Evolutionary conservation across 64 coral and sea anemone species (phyloP), one percentile per base, ranked within the genome.

Genomic region (Stichodactyla mertensii): DNA sequence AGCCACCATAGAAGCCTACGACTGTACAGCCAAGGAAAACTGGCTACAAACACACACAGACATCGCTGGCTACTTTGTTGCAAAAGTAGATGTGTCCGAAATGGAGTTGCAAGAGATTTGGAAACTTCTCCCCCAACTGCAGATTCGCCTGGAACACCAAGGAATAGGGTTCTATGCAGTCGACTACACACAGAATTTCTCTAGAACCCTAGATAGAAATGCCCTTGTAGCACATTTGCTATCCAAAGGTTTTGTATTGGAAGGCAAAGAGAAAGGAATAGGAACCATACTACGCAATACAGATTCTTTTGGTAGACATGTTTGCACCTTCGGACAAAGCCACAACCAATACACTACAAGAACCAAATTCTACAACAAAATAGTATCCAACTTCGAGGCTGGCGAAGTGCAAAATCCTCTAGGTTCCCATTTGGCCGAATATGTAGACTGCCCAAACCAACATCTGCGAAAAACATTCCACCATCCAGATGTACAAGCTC

Each of bases 151-250:
- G 83, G 23, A 51, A 22, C 27, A n/a, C 24, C 5, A 18, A 1
- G 88, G 79, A 15, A 82, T 26, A 11, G 79, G 79, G 2, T 26
- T 89, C 27, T 89, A 89, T 55, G 28, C 57, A 6, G 82, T 83
- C 6, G 88, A 89, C 88, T 83, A 89, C 88, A 89, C 88, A 31
- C 78, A 71, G 52, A 80, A 89, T 28, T 89, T 89, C 80, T 89
- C 79, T 8, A 80, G 88, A 11, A 79, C 64, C 16, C 61, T 89
- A 36, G 88, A 89, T 57, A 24, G 79, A 15, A 22, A 64, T 19
- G 28, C 27, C 9, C 74, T 89, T 10, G 88, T 83, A 28, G 74
- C 61, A 6, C n/a, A 83, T 56, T 56, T 89, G 4, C 51, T 5
- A 15, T 52, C 22, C 1, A 36, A 87, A 58, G 86, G 86, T 12